Evolutionary conservation across 2,113 vertebrate species (phyloP).

Genomic region (Periophthalmodon schlosseri): DNA sequence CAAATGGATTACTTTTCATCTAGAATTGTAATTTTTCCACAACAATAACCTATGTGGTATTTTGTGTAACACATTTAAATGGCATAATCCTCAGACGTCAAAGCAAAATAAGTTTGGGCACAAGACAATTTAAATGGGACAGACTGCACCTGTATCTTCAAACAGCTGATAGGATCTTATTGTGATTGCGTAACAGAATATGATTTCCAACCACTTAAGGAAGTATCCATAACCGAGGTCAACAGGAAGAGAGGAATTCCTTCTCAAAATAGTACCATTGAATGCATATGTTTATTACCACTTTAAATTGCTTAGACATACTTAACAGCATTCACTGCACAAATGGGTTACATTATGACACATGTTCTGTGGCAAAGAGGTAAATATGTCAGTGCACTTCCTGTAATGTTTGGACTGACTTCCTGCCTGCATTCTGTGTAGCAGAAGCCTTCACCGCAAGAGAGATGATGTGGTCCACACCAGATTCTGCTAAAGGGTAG

Average conservation of each 20-base stretch:
- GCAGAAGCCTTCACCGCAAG: conserved; percentile 69
- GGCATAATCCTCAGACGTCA: background rate
- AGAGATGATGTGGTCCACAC: conserved; percentile 55
- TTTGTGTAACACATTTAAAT: background rate
- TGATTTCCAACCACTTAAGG: conserved; percentile 67
- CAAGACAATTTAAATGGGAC: conserved; percentile 25
- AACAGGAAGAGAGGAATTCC: conserved; percentile 48
- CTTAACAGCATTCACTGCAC: background rate
- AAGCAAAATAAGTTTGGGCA: background rate
- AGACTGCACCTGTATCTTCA: conserved; percentile 52
- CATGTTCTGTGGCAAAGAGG: conserved; percentile 27
- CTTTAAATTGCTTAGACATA: background rate
- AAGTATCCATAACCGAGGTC: conserved; percentile 32
- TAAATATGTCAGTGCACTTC: conserved; percentile 54
- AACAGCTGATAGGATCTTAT: conserved; percentile 41
- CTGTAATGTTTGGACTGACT: conserved; percentile 67
- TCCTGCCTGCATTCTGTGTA: conserved; percentile 66
- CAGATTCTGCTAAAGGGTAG: conserved; percentile 40
- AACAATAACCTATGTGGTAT: background rate
- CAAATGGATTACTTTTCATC: no score
- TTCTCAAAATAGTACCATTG: background rate
- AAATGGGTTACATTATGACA: conserved; percentile 4
- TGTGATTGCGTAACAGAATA: conserved; percentile 61
- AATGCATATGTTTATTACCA: background rate
- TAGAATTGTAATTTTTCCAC: no score